Evolutionary conservation across 92 coral and sea anemone species (phyloP), one percentile per base, ranked within the genome.

Genomic region (Isaurus tuberculatus): DNA sequence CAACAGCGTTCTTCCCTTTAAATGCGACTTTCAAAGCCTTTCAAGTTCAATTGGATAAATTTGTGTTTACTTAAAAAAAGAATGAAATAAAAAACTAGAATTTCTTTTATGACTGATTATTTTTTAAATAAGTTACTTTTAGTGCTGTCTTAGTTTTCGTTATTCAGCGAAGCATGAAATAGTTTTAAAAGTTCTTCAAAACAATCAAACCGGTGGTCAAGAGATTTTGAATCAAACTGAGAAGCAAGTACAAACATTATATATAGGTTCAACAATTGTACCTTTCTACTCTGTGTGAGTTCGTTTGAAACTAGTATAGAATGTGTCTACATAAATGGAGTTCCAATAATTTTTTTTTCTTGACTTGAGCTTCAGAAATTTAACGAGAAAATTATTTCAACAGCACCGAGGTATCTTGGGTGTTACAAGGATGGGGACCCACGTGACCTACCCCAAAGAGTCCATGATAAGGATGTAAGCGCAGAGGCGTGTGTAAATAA

Each of bases 351-450:
- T n/a, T n/a, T n/a, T n/a, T n/a, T n/a, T n/a, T n/a, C n/a, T n/a
- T n/a, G n/a, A n/a, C n/a, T n/a, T n/a, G n/a, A n/a, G n/a, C n/a
- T n/a, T n/a, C n/a, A n/a, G n/a, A n/a, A n/a, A n/a, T n/a, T n/a
- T n/a, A n/a, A n/a, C n/a, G n/a, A n/a, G n/a, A n/a, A n/a, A 15
- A 11, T 16, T 72, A 17, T 84, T 36, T 49, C 84, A 22, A 68
- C 85, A 73, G 89, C 92, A 44, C 70, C 80, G 22, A 82, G 88
- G 32, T 95, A 91, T 81, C 72, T 95, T 48, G 98, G 98, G 36
- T 95, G 98, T 80, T 95, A 89, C 65, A 91, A 93, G 86, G 98
- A 95, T 74, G 93, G 95, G 58, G 94, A 94, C 43, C 98, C 98
- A n/a, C 89, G 98, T 30, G 98, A 95, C 83, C 89, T 95, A 48